A percentile compares a stretch with the other conserved stretches of the same genome.
Conservation (phyloP, 2,113 vertebrate genomes). For the Carassius carassius region DNA sequence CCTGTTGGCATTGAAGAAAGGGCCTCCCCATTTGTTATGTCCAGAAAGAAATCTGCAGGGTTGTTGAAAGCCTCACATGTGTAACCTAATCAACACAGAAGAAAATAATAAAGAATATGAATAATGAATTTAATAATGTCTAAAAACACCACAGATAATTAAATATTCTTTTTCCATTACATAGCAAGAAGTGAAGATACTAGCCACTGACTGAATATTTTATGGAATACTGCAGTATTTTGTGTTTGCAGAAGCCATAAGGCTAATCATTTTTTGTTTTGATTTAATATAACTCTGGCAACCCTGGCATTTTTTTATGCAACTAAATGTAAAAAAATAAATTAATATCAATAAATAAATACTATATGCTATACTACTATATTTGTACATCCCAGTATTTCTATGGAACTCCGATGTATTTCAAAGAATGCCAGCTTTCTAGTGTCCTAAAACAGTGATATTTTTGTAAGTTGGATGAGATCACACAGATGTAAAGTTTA, state of each 20-base stretch:
- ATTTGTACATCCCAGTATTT: too few relatives aligned
- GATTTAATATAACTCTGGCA: background rate
- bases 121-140: background rate
- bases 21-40: slow-evolving; percentile 77
- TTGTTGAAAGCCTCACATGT: slow-evolving; percentile 77
- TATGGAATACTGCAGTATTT: background rate
- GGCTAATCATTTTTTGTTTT: background rate
- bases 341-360: too few relatives aligned
- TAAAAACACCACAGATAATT: background rate
- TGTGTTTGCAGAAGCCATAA: background rate
- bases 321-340: too few relatives aligned
- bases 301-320: background rate
- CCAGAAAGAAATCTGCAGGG: slow-evolving; percentile 80
- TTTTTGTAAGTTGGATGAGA: too few relatives aligned
- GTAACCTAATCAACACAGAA: slow-evolving; percentile 66
- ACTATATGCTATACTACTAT: too few relatives aligned
- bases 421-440: too few relatives aligned
- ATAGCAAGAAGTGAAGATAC: background rate
- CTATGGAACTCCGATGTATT: too few relatives aligned
- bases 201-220: background rate
- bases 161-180: background rate
- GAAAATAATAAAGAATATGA: background rate
- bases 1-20: slow-evolving; percentile 16
- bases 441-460: too few relatives aligned
- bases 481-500: too few relatives aligned